Percentiles rank a stretch among this genome's conserved stretches.
Evolutionary conservation across 1,140 invertebrate species (phyloP).

Genomic region (Panagrolaimus sp.): DNA sequence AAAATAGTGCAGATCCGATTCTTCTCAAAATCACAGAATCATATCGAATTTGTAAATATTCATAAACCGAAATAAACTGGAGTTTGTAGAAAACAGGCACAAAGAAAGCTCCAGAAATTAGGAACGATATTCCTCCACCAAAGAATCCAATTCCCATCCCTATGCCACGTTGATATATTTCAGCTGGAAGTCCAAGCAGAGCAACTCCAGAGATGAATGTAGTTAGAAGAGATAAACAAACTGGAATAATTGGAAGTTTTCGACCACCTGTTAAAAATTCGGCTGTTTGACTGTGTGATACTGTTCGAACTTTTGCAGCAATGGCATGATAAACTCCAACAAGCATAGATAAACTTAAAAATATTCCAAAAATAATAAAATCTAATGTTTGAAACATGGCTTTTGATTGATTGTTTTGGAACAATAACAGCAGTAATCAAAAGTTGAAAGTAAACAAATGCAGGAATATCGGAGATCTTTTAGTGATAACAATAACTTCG

Average conservation of each 20-base stretch:
- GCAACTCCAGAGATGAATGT: slow-evolving; percentile 25
- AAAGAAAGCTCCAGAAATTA: slow-evolving; percentile 22
- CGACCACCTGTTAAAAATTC: slow-evolving; percentile 23
- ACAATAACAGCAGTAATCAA: too few species aligned
- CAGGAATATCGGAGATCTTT: too few species aligned
- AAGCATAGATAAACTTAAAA: slow-evolving; percentile 53
- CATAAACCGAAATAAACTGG: slow-evolving; percentile 18
- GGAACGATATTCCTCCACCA: slow-evolving; percentile 14
- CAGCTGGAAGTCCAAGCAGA: slow-evolving; percentile 22
- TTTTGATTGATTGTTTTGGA: not conserved
- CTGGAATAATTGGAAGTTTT: slow-evolving; percentile 23
- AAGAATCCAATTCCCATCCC: slow-evolving; percentile 18
- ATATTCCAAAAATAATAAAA: slow-evolving; percentile 57
- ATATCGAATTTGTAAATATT: slow-evolving; percentile 22
- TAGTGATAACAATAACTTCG: too few species aligned
- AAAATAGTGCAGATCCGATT: slow-evolving; percentile 15
- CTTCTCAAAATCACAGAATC: slow-evolving; percentile 10
- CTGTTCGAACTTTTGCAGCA: not conserved
- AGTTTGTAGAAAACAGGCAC: slow-evolving; percentile 25
- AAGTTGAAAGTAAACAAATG: too few species aligned
- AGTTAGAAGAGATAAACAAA: slow-evolving; percentile 20
- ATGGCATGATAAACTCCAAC: slow-evolving; percentile 58
- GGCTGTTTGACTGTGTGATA: slow-evolving; percentile 12
- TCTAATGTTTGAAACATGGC: slow-evolving; percentile 47
- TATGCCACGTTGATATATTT: slow-evolving; percentile 23